Evolutionary conservation across 2,797 vertebrate species (phyloP).

Genomic region (Halcyon leucocephala): DNA sequence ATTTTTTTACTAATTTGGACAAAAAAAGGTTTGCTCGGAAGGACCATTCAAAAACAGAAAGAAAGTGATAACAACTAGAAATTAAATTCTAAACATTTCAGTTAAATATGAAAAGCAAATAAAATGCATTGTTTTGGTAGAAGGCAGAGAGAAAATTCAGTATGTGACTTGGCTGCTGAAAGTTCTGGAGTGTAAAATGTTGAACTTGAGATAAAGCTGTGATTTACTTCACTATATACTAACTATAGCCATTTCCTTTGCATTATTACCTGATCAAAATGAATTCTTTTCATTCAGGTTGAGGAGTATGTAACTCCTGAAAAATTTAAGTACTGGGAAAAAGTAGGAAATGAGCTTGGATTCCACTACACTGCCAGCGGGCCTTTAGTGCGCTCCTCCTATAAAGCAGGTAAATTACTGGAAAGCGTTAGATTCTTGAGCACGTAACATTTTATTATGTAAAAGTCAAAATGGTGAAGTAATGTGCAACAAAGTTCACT

Average conservation of each 20-base stretch:
- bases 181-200: background rate
- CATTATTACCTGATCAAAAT: background rate
- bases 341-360: constrained; percentile 92
- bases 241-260: background rate
- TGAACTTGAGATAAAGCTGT: background rate
- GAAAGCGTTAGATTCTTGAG: background rate
- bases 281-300: constrained; percentile 81
- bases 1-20: background rate
- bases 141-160: background rate
- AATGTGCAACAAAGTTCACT: background rate
- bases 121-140: background rate
- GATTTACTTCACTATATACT: background rate
- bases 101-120: background rate
- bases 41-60: background rate
- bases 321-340: constrained; percentile 95
- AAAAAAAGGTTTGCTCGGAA: background rate
- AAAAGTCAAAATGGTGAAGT: background rate
- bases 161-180: background rate
- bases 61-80: background rate
- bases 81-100: background rate
- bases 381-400: constrained; percentile 96
- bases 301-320: constrained; percentile 95
- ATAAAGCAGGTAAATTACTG: constrained; percentile 92
- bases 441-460: background rate
- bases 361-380: constrained; percentile 96